Evolutionary conservation across 1,140 invertebrate genomes (phyloP), one percentile per base, ranked within the genome.

Genomic region (Meloidogyne hapla): DNA sequence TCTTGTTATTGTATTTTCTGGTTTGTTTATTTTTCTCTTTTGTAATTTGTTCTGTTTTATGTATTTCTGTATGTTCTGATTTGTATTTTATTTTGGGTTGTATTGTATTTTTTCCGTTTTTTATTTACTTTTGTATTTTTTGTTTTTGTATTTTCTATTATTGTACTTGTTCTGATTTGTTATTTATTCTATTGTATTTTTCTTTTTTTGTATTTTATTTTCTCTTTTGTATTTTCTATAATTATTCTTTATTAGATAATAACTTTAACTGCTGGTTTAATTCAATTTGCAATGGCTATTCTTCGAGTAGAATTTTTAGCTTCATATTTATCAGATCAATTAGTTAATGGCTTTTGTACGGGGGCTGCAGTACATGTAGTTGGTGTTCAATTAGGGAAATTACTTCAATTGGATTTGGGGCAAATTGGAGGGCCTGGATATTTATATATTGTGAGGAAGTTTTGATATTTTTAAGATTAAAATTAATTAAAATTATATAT

Each of bases 331-430:
- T 83, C 81, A 12, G 81, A 82, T 76, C 81, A 82, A 74, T 69
- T 82, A n/a, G 81, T 85, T 78, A 81, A 79, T 25, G 83, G 83
- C 18, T 85, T 85, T 70, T 67, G 65, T 42, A 67, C 65, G 4
- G 65, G 65, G 8, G 81, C 81, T 40, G 81, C 81, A 13, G 70
- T 82, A 0, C 81, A 82, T 66, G 81, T 82, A 23, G 69, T 82
- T 40, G 81, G 82, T 28, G 79, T 81, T 61, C 81, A 82, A 65
- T 62, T 83, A 2, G 68, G 68, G 15, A 77, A 83, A 61, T 65
- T 82, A 42, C n/a, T 82, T 15, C 61, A 81, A 67, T 62, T 82
- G 21, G 15, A 72, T 48, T 61, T 80, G 2, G 45, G 23, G 18
- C 45, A 66, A 71, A 23, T 28, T 25, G 23, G 23, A 21, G 81